Conservation (phyloP, 2,113 vertebrate species). For the Nannobrachium achirus region DNA sequence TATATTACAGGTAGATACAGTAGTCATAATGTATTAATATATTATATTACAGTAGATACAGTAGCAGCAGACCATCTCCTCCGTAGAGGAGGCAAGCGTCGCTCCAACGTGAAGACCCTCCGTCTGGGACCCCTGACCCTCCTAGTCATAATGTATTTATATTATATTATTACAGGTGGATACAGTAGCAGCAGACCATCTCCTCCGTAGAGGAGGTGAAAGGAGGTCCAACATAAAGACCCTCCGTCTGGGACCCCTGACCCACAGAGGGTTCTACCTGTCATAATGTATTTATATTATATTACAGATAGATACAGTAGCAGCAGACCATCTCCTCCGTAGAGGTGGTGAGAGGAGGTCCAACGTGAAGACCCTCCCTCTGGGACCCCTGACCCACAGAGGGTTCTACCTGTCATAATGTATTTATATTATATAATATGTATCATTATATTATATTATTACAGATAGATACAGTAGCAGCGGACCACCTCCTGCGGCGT, state of each 20-base stretch:
- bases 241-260: slow-evolving; percentile 75
- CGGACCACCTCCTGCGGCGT: slow-evolving; percentile 80
- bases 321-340: slow-evolving; percentile 82
- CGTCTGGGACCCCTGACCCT: slow-evolving; percentile 74
- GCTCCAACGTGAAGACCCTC: slow-evolving; percentile 82
- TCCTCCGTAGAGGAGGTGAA: slow-evolving; percentile 67
- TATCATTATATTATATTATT: no score
- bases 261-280: slow-evolving; percentile 83
- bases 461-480: slow-evolving; percentile 80
- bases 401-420: no score
- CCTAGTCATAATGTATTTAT: no score
- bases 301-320: slow-evolving; percentile 77
- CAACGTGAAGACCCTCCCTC: slow-evolving; percentile 80
- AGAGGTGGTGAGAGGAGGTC: slow-evolving; percentile 65
- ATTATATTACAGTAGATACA: slow-evolving; percentile 63
- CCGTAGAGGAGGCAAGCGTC: slow-evolving; percentile 57
- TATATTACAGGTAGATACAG: no score
- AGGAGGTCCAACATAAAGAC: slow-evolving; percentile 82
- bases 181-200: slow-evolving; percentile 84
- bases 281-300: neutral
- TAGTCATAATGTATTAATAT: no score
- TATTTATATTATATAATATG: neutral
- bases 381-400: slow-evolving; percentile 73
- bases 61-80: slow-evolving; percentile 85
- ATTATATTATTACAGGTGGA: slow-evolving; percentile 54